Conservation (phyloP, 2,113 vertebrate species). For the Tetrao urogallus region DNA sequence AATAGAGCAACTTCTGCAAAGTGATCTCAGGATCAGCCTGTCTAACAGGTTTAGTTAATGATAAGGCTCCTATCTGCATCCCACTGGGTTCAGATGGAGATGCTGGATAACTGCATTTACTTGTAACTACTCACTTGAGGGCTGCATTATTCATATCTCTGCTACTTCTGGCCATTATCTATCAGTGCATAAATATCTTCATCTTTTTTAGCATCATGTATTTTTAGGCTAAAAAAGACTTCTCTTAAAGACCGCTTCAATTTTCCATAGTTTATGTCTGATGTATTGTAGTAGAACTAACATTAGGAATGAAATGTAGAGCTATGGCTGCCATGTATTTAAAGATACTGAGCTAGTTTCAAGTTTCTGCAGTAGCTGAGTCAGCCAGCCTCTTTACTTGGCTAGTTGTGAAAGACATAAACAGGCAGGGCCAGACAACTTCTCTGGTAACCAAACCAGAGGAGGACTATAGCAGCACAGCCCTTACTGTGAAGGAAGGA, state of each 20-base stretch:
- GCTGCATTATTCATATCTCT: neutral
- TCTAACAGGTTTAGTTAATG: neutral
- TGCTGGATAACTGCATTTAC: neutral
- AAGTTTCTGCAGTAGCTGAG: neutral
- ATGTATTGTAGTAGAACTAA: neutral
- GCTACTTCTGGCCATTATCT: conserved; percentile 14
- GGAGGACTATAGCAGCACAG: neutral
- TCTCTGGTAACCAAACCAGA: neutral
- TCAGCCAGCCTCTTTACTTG: neutral
- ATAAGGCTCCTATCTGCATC: conserved; percentile 29
- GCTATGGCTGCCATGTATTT: neutral
- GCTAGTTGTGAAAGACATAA: neutral
- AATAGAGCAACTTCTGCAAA: conserved; percentile 28
- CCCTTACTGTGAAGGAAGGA: neutral
- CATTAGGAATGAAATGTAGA: neutral
- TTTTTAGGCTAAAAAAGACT: neutral
- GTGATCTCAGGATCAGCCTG: neutral
- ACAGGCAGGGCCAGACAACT: neutral
- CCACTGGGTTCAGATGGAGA: neutral
- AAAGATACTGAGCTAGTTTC: neutral
- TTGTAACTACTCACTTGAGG: neutral
- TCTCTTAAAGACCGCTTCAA: neutral
- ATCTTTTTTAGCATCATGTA: neutral
- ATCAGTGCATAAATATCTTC: neutral
- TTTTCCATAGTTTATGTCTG: neutral